Evolutionary conservation across 2,797 vertebrate genomes (phyloP), one percentile per base, ranked within the genome.

Genomic region (Hemitrygon akajei): DNA sequence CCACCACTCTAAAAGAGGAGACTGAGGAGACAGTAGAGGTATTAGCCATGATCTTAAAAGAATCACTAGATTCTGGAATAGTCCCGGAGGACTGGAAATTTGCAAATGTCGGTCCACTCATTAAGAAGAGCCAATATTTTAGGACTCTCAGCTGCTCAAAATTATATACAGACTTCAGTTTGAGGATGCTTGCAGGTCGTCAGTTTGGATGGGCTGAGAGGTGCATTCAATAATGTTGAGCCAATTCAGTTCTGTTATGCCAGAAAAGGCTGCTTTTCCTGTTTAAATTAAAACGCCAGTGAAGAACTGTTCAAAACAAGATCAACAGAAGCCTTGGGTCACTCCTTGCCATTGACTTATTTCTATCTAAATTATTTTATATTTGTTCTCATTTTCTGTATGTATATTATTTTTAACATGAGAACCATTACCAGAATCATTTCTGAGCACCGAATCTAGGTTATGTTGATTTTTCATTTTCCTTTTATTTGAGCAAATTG

Each of bases 251-350:
- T 76, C 4, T 76, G 56, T 92, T 2, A 76, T 71, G 91, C 27
- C 91, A 47, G 37, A 92, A 56, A 11, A 73, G 91, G 37, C 73
- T 66, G 30, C n/a, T 20, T 14, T 20, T 82, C 25, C 20, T 47
- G n/a, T 89, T 89, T 34, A 69, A 47, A 20, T 58, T 56, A 76
- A 93, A 25, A 71, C 75, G 91, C 71, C 91, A 92, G 73, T 75
- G 25, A 34, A 7, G 1, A n/a, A 30, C 56, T 63, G 27, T 66
- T 66, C 30, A 86, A 86, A 89, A 30, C 60, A 7, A 87, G 30
- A 87, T 63, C 84, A 34, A 58, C 84, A n/a, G 10, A 25, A 69
- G 63, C 27, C 89, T 37, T 11, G 37, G 71, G 12, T 76, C 73
- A 16, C 40, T 58, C 9, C 66, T 76, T 56, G 40, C 12, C 69